Base-by-base conservation (phyloP, 1,140 invertebrate species). In the Achroia grisella region DNA sequence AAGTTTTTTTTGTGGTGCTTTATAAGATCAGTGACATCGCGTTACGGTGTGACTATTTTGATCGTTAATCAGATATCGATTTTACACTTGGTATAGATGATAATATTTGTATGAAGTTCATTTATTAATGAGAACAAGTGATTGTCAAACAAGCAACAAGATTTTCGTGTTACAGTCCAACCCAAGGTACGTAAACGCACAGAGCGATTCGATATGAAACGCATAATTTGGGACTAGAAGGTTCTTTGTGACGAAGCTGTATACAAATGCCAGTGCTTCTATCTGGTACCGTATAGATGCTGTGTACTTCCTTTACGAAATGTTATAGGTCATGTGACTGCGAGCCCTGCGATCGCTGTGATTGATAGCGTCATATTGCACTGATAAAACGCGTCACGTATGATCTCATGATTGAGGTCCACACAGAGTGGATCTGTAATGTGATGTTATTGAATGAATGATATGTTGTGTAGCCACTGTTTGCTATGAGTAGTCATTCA, bases 81-180 rank as follows among this genome's bases (percentile, higher is more conserved):
- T 81, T 77, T 81, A 70, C 65, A 59, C 65, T 71, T 64, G 57
- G 59, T 68, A 58, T 67, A 52, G 51, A 63, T 75, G 55, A 62
- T 70, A 65, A 34, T 76, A 63, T 70, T 74, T 78, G 62, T 60
- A 80, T 78, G 72, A 73, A 72, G 74, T 78, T 74, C 67, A 76
- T 76, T 76, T 78, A 75, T 66, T 74, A 78, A 66, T 76, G 69
- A 50, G 44, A 43, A 61, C 61, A 50, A 55, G 52, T 71, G 58
- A 63, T 62, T 60, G 62, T 56, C 57, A 60, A 59, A 46, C 56
- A 52, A 74, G 62, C 62, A 58, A 61, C 60, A 65, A 58, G 46
- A 68, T 79, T 77, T 83, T 83, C 58, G 62, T 65, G 67, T 60
- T 46, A 71, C 63, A 66, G 77, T 75, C 58, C 54, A 60, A 71